Conservation (phyloP, 2,113 vertebrate species). For the Serinus canaria region DNA sequence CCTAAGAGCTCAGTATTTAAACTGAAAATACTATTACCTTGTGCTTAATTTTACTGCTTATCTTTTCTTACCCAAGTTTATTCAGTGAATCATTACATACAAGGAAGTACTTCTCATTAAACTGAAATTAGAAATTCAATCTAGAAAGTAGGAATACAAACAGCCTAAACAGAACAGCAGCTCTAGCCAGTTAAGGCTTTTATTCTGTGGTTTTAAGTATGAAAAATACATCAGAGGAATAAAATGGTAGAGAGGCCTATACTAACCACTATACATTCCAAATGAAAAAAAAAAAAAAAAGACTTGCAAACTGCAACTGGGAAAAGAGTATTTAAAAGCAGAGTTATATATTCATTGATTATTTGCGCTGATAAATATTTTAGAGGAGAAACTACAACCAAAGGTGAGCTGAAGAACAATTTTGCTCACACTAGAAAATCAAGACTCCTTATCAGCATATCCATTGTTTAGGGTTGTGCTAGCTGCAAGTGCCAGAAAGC, state of each 20-base stretch:
- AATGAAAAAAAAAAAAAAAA: background rate
- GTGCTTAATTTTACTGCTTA: background rate
- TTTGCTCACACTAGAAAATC: conserved; percentile 18
- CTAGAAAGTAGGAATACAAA: background rate
- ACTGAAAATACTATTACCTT: background rate
- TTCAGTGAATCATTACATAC: background rate
- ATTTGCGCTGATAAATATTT: background rate
- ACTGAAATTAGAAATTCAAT: background rate
- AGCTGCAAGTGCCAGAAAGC: conserved; percentile 23
- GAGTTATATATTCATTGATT: background rate
- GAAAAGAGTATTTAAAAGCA: background rate
- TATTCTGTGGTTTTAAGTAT: background rate
- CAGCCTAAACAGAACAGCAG: background rate
- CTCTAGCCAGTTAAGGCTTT: background rate
- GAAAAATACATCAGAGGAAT: background rate
- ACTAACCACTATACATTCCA: background rate
- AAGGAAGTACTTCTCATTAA: background rate
- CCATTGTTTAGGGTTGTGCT: background rate
- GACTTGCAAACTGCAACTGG: background rate
- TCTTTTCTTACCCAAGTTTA: background rate
- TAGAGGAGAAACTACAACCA: background rate
- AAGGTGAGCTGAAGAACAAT: background rate
- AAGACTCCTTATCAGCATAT: conserved; percentile 46
- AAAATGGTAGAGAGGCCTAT: background rate
- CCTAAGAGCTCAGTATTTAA: background rate